Evolutionary conservation across 2,888 invertebrate species (phyloP).

Genomic region (Lutraria lutraria): DNA sequence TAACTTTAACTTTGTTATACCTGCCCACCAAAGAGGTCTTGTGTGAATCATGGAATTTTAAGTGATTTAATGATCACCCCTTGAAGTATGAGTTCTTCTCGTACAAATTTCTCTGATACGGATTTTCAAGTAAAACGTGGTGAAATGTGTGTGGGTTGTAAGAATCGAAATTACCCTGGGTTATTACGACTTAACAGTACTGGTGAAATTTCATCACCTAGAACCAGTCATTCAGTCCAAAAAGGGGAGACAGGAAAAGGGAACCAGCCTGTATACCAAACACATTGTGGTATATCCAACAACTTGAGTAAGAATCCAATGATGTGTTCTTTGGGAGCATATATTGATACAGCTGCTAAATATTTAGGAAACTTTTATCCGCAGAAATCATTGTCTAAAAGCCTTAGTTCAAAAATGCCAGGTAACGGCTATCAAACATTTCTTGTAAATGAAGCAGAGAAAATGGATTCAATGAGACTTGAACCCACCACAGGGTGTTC

Average conservation of each 20-base stretch:
- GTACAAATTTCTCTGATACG: not conserved
- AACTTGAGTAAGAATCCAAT: not conserved
- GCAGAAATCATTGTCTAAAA: not conserved
- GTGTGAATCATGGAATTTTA: slow-evolving; percentile 15
- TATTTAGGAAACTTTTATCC: slow-evolving; percentile 50
- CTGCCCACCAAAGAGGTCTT: not conserved
- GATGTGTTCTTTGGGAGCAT: slow-evolving; percentile 39
- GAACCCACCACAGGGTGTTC: not conserved
- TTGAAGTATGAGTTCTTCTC: slow-evolving; percentile 35
- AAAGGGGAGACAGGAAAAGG: not conserved
- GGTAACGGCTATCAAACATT: not conserved
- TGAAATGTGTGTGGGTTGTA: not conserved
- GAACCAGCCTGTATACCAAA: not conserved
- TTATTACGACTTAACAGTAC: slow-evolving; percentile 75
- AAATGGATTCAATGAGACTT: not conserved
- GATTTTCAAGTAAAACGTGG: not conserved
- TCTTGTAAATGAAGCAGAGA: not conserved
- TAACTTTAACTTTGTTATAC: slow-evolving; percentile 15
- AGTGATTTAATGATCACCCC: not conserved
- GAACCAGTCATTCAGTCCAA: not conserved
- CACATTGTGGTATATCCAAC: not conserved
- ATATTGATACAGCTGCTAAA: slow-evolving; percentile 49
- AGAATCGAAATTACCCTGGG: slow-evolving; percentile 41
- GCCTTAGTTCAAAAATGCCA: not conserved
- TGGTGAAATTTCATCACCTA: slow-evolving; percentile 70